Evolutionary conservation across 1,140 invertebrate genomes (phyloP).

Genomic region (Formica exsecta): DNA sequence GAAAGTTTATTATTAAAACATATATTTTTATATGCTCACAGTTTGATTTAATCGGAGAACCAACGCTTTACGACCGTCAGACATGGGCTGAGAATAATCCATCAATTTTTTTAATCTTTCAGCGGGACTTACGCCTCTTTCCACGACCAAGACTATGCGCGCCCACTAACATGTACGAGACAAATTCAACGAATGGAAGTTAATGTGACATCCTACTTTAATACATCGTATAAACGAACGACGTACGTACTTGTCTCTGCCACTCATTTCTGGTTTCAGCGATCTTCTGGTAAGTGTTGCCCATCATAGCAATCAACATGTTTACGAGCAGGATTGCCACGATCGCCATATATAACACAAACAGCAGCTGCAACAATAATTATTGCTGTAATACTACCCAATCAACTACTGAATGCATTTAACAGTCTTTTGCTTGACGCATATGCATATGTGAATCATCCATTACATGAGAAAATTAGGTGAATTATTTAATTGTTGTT

Average conservation of each 20-base stretch:
- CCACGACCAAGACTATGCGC: constrained; percentile 97
- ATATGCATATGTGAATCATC: neutral
- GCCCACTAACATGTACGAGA: constrained; percentile 92
- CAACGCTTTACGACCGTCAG: constrained; percentile 94
- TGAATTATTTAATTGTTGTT: constrained; percentile 22
- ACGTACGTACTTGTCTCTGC: constrained; percentile 94
- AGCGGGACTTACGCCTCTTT: constrained; percentile 96
- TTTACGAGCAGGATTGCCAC: constrained; percentile 98
- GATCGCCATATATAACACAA: constrained; percentile 98
- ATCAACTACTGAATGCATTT: neutral
- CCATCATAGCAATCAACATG: constrained; percentile 99
- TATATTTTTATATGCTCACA: constrained; percentile 85
- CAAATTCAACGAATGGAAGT: neutral
- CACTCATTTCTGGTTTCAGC: constrained; percentile 99
- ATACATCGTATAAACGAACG: neutral
- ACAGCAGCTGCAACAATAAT: constrained; percentile 90
- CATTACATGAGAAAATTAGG: neutral
- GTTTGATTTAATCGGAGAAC: constrained; percentile 94
- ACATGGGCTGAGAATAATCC: constrained; percentile 98
- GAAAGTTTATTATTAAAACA: neutral
- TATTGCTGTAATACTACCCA: neutral
- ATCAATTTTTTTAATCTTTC: constrained; percentile 94
- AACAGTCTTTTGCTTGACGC: neutral
- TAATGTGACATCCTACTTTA: neutral
- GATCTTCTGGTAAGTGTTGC: constrained; percentile 99